A percentile compares a stretch with the other conserved stretches of the same genome.
Conservation (phyloP, 2,888 invertebrate species). For the Nemurella pictetii region DNA sequence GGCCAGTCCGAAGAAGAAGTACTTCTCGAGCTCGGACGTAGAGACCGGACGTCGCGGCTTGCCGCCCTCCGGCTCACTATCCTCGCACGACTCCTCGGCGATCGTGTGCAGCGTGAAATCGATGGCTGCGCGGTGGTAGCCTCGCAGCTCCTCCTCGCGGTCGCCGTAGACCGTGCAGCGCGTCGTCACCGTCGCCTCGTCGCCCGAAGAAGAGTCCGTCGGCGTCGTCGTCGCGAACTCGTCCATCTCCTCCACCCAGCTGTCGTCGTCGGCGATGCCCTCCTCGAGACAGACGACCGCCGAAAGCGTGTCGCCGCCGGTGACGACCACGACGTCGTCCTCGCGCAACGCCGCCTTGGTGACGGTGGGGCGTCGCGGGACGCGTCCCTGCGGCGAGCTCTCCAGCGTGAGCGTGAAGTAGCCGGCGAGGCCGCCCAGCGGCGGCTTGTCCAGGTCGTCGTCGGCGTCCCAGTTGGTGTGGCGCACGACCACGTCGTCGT, state of each 20-base stretch:
- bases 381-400: slow-evolving; percentile 43
- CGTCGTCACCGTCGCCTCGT: slow-evolving; percentile 52
- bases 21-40: slow-evolving; percentile 85
- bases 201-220: slow-evolving; percentile 60
- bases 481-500: slow-evolving; percentile 62
- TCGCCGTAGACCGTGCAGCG: slow-evolving; percentile 63
- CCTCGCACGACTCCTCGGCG: slow-evolving; percentile 92
- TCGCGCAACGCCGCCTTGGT: slow-evolving; percentile 41
- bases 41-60: slow-evolving; percentile 62
- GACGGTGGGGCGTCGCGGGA: slow-evolving; percentile 40
- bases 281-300: slow-evolving; percentile 78
- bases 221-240: slow-evolving; percentile 56
- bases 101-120: slow-evolving; percentile 92
- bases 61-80: slow-evolving; percentile 75
- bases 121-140: slow-evolving; percentile 80
- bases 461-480: slow-evolving; percentile 66
- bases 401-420: slow-evolving; percentile 55
- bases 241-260: slow-evolving; percentile 88
- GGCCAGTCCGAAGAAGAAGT: slow-evolving; percentile 84
- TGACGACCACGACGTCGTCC: slow-evolving; percentile 67
- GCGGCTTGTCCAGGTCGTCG: slow-evolving; percentile 51
- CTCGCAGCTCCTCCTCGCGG: slow-evolving; percentile 78
- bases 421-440: slow-evolving; percentile 53
- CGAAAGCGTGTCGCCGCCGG: slow-evolving; percentile 70
- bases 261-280: slow-evolving; percentile 86